These are phyloP conservation scores for Drosophila albomicans DNA, from an alignment of 1,140 invertebrate genomes.

Conservation along the genomic window DNA sequence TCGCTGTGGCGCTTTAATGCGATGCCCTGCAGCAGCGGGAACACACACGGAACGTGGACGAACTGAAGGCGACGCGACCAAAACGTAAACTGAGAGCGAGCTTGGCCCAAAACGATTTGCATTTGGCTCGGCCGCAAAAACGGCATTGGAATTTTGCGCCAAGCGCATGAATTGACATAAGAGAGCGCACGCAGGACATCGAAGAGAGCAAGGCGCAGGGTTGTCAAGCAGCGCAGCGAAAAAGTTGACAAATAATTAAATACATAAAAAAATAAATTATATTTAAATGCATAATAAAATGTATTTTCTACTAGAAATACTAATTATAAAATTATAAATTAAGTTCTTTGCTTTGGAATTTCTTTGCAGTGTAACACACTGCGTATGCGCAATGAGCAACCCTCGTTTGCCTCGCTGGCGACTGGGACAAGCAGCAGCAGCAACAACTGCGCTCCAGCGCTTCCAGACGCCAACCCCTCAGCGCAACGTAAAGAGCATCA, in stretches of 20 bases:
- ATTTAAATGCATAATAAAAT: background rate
- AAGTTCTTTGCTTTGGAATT: too few species aligned
- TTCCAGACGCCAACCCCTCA: constrained; percentile 63
- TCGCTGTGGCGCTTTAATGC: constrained; percentile 51
- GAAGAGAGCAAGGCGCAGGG: constrained; percentile 55
- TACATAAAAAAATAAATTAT: background rate
- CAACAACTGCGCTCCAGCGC: constrained; percentile 55
- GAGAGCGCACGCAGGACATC: constrained; percentile 56
- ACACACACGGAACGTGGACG: constrained; percentile 47
- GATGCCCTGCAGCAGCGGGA: constrained; percentile 58
- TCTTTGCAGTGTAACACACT: constrained; percentile 54
- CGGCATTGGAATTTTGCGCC: constrained; percentile 75
- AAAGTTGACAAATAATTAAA: background rate
- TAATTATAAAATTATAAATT: too few species aligned
- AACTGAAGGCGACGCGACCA: constrained; percentile 75
- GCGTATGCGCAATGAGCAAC: constrained; percentile 67
- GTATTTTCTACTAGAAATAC: background rate
- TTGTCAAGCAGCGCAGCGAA: constrained; percentile 22
- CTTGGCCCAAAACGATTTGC: constrained; percentile 35
- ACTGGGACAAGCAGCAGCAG: constrained; percentile 8
- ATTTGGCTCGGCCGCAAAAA: constrained; percentile 29
- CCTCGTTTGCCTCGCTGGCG: background rate
- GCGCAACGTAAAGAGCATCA: constrained; percentile 2
- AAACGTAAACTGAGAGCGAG: constrained; percentile 74
- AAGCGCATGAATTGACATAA: constrained; percentile 41